These are phyloP conservation scores for Polypterus bichir DNA, from an alignment of 2,113 vertebrate genomes.

Conservation along the genomic window DNA sequence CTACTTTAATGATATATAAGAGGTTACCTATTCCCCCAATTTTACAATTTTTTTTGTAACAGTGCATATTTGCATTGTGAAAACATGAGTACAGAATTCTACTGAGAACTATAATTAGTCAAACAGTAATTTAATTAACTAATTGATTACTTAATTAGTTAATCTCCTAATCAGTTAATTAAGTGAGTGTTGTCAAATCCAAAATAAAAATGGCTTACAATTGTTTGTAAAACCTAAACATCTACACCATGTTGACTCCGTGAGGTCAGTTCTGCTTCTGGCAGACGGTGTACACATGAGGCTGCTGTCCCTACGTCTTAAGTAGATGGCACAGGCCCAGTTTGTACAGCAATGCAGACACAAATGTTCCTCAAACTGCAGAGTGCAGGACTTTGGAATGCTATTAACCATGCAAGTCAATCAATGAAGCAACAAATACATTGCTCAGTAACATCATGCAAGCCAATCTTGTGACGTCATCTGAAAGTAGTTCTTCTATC, in stretches of 20 bases:
- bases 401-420: slow-evolving; percentile 25
- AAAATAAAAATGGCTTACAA: no score
- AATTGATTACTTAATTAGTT: no score
- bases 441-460: slow-evolving; percentile 33
- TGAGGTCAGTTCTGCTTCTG: slow-evolving; percentile 17
- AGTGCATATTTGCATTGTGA: no score
- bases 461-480: slow-evolving; percentile 27
- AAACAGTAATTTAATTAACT: no score
- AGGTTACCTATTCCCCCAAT: no score
- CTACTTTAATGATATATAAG: no score
- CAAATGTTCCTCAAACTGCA: background rate
- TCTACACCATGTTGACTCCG: slow-evolving; percentile 28
- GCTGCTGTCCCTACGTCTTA: slow-evolving; percentile 7
- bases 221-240: slow-evolving; percentile 16
- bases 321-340: slow-evolving; percentile 9
- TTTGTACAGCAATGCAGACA: slow-evolving; percentile 4
- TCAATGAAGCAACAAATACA: slow-evolving; percentile 29
- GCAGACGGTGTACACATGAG: slow-evolving; percentile 15
- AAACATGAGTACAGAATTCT: no score
- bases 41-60: no score
- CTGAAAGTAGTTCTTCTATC: slow-evolving; percentile 18
- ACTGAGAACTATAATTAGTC: no score
- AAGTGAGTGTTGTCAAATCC: no score
- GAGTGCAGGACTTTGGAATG: slow-evolving; percentile 28
- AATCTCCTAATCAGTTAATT: no score